A percentile compares a stretch with the other conserved stretches of the same genome.
phyloP scores from a whole-genome alignment of 2,113 vertebrate genomes.

The Pycnonotus jocosus region DNA sequence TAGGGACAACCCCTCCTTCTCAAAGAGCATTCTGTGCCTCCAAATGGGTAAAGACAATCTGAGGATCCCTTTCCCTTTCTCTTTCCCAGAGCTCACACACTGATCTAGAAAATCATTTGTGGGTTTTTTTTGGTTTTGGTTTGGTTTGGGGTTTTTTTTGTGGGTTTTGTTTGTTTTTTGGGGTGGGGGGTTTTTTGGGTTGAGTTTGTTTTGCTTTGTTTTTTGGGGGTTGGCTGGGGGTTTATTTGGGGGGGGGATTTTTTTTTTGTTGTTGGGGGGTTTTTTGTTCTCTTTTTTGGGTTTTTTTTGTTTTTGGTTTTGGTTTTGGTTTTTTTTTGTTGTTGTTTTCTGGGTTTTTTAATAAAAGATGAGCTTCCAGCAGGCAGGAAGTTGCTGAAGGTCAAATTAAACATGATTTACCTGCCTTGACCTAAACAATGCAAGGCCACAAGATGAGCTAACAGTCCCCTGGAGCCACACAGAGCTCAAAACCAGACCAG shows the following conservation, averaged over 20 bases:
- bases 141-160: too few relatives aligned
- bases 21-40: background rate
- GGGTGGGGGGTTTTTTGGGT: too few relatives aligned
- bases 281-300: too few relatives aligned
- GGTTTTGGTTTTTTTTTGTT: background rate
- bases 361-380: background rate
- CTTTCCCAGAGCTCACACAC: background rate
- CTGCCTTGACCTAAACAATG: background rate
- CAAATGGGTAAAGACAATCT: accelerated
- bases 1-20: background rate
- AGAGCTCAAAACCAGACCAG: accelerated
- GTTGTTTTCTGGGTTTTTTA: background rate
- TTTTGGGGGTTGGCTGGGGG: background rate
- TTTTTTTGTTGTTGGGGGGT: background rate
- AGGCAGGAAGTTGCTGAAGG: background rate
- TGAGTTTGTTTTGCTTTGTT: background rate
- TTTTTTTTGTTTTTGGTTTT: background rate
- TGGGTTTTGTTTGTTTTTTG: background rate
- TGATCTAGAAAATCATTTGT: background rate
- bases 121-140: too few relatives aligned
- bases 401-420: background rate
- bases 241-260: background rate
- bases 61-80: background rate
- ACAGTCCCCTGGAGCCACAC: background rate
- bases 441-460: background rate